phyloP scores from a whole-genome alignment of 1,140 invertebrate species.

The Drosophila trapezifrons region DNA sequence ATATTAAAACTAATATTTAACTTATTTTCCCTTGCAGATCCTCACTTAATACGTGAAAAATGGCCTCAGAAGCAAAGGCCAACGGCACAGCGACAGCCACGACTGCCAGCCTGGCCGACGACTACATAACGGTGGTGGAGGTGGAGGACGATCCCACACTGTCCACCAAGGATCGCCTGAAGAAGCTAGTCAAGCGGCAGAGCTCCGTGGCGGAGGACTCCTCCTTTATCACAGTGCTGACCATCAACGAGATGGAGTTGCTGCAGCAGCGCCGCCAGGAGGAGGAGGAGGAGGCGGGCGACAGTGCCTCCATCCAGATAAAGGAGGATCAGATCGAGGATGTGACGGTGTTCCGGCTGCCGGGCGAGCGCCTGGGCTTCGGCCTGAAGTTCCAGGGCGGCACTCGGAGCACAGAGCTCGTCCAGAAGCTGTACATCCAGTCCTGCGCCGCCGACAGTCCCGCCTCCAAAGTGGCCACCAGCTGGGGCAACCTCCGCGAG shows the following conservation, averaged over 20 bases:
- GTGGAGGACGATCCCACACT: slow-evolving; percentile 86
- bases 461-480: slow-evolving; percentile 90
- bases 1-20: background rate
- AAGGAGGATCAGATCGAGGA: slow-evolving; percentile 85
- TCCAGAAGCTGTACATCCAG: slow-evolving; percentile 92
- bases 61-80: slow-evolving; percentile 38
- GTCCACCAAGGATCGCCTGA: slow-evolving; percentile 70
- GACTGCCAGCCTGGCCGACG: slow-evolving; percentile 64
- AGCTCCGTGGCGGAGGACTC: slow-evolving; percentile 77
- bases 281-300: slow-evolving; percentile 1
- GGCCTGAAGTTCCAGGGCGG: slow-evolving; percentile 96
- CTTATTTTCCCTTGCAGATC: background rate
- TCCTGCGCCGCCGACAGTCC: slow-evolving; percentile 95
- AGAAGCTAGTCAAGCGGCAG: slow-evolving; percentile 84
- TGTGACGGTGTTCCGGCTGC: slow-evolving; percentile 92
- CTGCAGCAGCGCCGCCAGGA: slow-evolving; percentile 56
- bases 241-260: slow-evolving; percentile 75
- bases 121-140: slow-evolving; percentile 89
- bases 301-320: background rate
- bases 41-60: slow-evolving; percentile 23
- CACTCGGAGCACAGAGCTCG: slow-evolving; percentile 89
- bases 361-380: slow-evolving; percentile 95
- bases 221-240: slow-evolving; percentile 80
- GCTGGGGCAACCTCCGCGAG: slow-evolving; percentile 91
- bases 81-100: slow-evolving; percentile 31